phyloP scores from a whole-genome alignment of 2,888 invertebrate genomes.

The Metopia argyrocephala region DNA sequence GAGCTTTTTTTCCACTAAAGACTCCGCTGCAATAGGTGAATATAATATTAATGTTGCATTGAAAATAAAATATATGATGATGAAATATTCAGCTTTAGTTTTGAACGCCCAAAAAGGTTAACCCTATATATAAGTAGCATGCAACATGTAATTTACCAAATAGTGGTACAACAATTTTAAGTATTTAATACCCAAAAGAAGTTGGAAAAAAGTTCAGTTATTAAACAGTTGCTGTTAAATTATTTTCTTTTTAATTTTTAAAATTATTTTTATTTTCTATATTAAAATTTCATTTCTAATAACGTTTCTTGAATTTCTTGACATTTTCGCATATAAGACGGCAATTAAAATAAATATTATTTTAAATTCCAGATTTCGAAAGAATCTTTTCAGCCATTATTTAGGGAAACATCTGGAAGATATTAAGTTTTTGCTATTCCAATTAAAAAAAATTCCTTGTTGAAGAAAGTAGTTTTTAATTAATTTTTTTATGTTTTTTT shows the following conservation, averaged over 20 bases:
- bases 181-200: constrained; percentile 37
- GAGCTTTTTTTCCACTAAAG: too few species aligned
- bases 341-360: too few species aligned
- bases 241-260: too few species aligned
- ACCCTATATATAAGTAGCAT: too few species aligned
- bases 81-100: too few species aligned
- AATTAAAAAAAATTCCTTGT: constrained; percentile 12
- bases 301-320: background rate
- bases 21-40: too few species aligned
- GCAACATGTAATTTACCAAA: constrained; percentile 55
- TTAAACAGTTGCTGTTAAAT: background rate
- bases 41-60: too few species aligned
- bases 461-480: constrained; percentile 51
- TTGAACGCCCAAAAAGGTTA: too few species aligned
- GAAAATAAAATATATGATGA: too few species aligned
- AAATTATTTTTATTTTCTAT: constrained; percentile 11
- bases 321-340: too few species aligned
- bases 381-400: too few species aligned
- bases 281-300: background rate
- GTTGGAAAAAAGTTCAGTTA: constrained; percentile 20
- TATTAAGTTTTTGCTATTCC: background rate
- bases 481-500: constrained; percentile 52
- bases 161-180: constrained; percentile 28
- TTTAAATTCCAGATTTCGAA: too few species aligned
- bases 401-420: constrained; percentile 14